A percentile compares a stretch with the other conserved stretches of the same genome.
These are phyloP conservation scores for Eidolon helvum DNA, from an alignment of 2,113 vertebrate genomes.

Conservation along the genomic window DNA sequence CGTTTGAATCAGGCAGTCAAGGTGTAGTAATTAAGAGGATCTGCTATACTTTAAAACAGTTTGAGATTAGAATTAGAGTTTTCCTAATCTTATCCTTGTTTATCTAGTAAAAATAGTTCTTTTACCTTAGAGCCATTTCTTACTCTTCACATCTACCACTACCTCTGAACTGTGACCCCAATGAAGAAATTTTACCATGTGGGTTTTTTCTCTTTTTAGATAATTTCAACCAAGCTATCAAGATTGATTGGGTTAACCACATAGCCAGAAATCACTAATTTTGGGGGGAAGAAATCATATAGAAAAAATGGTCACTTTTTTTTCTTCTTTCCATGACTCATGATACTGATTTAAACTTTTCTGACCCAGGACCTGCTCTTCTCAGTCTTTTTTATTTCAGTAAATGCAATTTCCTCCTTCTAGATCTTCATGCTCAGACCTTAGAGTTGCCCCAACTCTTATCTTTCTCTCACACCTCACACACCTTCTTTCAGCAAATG, in stretches of 20 bases:
- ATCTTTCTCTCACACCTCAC: background rate
- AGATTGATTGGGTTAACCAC: background rate
- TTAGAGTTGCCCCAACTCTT: background rate
- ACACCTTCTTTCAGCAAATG: background rate
- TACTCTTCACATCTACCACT: background rate
- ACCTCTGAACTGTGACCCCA: background rate
- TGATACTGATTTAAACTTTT: background rate
- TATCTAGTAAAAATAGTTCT: background rate
- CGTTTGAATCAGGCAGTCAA: background rate
- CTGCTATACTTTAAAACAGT: background rate
- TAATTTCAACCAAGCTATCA: background rate
- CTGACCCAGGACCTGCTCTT: background rate
- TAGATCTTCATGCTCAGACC: background rate
- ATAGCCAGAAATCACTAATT: background rate
- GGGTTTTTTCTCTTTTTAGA: background rate
- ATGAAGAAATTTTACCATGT: background rate
- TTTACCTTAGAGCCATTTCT: background rate
- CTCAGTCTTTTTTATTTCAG: background rate
- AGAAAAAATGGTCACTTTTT: background rate
- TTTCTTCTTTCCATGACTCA: background rate
- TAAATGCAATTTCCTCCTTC: background rate
- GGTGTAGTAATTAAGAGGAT: background rate
- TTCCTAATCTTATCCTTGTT: background rate
- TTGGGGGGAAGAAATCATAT: background rate
- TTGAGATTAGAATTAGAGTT: background rate